phyloP scores from a whole-genome alignment of 2,797 vertebrate genomes.

The Antennarius maculatus region DNA sequence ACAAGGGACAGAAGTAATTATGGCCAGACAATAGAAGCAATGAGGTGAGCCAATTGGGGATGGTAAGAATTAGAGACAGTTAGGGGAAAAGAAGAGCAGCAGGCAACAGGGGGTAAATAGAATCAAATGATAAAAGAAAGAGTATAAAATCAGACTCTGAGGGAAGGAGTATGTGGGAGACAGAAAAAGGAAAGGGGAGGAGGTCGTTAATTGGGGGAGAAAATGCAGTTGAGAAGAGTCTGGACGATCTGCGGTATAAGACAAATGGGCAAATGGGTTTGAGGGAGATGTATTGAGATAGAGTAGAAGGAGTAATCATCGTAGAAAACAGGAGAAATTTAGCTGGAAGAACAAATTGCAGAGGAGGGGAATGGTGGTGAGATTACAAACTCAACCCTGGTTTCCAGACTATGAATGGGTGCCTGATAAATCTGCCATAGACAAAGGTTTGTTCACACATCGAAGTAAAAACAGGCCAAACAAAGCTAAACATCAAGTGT shows the following conservation, averaged over 20 bases:
- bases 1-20: constrained; percentile 28
- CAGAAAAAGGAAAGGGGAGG: constrained; percentile 14
- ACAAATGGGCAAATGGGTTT: constrained; percentile 9
- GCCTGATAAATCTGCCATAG: constrained; percentile 31
- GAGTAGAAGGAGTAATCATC: constrained; percentile 12
- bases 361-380: constrained; percentile 38
- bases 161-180: neutral
- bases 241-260: neutral
- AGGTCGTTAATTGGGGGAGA: neutral
- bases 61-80: constrained; percentile 40
- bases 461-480: constrained; percentile 33
- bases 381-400: constrained; percentile 51
- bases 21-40: constrained; percentile 39
- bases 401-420: constrained; percentile 32
- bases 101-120: neutral
- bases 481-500: constrained; percentile 45
- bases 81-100: constrained; percentile 8
- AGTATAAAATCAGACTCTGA: neutral
- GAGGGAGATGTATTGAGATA: constrained; percentile 17
- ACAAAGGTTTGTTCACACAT: constrained; percentile 25
- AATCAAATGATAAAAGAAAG: constrained; percentile 27
- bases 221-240: neutral
- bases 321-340: constrained; percentile 14
- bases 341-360: constrained; percentile 7
- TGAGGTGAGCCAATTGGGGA: constrained; percentile 30